phyloP scores from a whole-genome alignment of 2,113 vertebrate genomes.

The Dicaeum eximium region DNA sequence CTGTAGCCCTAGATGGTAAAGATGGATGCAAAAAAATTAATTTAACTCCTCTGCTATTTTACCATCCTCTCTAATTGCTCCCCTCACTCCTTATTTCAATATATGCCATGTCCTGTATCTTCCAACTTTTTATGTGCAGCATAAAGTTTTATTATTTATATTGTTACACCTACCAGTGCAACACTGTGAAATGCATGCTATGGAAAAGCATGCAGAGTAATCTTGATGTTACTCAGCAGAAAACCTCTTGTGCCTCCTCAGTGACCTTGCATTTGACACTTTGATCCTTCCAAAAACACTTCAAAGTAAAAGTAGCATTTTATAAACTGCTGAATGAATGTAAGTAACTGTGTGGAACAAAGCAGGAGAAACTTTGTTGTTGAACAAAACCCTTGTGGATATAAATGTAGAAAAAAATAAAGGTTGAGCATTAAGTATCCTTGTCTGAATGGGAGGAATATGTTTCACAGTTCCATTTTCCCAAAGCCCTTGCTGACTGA shows the following conservation, averaged over 20 bases:
- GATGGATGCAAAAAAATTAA: constrained; percentile 34
- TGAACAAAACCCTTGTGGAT: not conserved
- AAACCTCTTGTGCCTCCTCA: not conserved
- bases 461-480: not conserved
- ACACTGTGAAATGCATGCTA: not conserved
- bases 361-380: not conserved
- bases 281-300: not conserved
- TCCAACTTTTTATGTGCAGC: not conserved
- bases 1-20: not conserved
- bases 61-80: not conserved
- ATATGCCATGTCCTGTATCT: not conserved
- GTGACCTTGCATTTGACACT: not conserved
- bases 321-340: not conserved
- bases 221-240: not conserved
- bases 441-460: not conserved
- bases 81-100: not conserved
- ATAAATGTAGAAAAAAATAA: not conserved
- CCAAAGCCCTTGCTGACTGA: not conserved
- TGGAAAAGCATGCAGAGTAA: not conserved
- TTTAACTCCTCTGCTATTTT: constrained; percentile 13
- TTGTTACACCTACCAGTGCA: not conserved
- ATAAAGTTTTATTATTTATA: not conserved
- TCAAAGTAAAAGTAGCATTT: not conserved
- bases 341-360: not conserved
- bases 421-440: not conserved